These are phyloP conservation scores for Hydropsyche tenuis DNA, from an alignment of 1,140 invertebrate species.

Conservation along the genomic window DNA sequence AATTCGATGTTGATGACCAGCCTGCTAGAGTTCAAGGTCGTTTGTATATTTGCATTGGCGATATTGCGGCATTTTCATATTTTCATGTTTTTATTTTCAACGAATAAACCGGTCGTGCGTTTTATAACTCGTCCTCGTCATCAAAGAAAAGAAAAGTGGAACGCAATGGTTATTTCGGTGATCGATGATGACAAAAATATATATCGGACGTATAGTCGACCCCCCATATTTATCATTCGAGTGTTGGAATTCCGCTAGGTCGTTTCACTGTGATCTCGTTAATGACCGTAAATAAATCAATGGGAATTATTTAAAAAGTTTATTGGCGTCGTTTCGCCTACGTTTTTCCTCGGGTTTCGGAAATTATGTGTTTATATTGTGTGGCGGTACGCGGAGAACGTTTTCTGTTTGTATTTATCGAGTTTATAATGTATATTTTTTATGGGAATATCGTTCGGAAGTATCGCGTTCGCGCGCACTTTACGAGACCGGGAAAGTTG, in stretches of 20 bases:
- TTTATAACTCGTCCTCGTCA: background rate
- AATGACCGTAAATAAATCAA: no score
- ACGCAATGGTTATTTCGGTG: background rate
- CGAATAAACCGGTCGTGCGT: background rate
- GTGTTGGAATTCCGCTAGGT: no score
- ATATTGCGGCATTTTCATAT: background rate
- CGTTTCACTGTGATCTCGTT: no score
- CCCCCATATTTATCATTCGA: no score
- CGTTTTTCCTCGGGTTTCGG: background rate
- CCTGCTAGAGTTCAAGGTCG: no score
- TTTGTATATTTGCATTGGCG: no score
- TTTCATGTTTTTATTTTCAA: background rate
- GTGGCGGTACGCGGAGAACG: background rate
- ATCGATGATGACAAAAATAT: no score
- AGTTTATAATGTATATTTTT: background rate
- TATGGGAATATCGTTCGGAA: background rate
- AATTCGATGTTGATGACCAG: no score
- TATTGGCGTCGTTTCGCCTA: conserved; percentile 1
- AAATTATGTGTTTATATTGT: background rate
- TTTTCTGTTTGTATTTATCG: background rate
- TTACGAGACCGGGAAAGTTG: no score
- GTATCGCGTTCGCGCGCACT: no score
- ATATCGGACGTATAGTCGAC: no score
- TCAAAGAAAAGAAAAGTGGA: background rate
- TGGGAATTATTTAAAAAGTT: no score